These are phyloP conservation scores for Monochamus alternatus DNA, from an alignment of 2,888 invertebrate genomes.

Conservation along the genomic window DNA sequence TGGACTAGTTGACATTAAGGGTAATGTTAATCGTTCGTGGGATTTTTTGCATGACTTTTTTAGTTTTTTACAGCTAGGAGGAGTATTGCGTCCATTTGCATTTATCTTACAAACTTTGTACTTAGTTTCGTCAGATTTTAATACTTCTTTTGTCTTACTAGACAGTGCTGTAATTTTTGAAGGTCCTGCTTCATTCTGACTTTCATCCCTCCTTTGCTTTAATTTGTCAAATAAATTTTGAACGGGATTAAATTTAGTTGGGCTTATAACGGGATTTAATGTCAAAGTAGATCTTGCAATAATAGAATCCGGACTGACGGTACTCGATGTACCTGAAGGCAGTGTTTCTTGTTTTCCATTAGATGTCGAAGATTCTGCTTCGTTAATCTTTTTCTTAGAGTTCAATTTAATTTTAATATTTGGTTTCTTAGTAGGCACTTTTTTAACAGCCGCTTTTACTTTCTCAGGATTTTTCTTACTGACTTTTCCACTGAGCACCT, in stretches of 20 bases:
- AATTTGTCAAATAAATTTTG: conserved; percentile 51
- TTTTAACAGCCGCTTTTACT: conserved; percentile 48
- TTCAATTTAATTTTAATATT: conserved; percentile 45
- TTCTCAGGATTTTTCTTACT: conserved; percentile 46
- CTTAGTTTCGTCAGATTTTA: neutral
- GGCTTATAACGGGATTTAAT: conserved; percentile 32
- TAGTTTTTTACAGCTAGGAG: conserved; percentile 1
- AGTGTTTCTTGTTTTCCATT: neutral
- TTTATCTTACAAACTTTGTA: conserved; percentile 33
- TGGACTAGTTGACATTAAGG: conserved; percentile 3
- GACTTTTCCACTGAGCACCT: conserved; percentile 46
- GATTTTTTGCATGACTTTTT: neutral
- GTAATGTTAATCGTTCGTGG: conserved; percentile 9
- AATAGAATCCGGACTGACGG: neutral
- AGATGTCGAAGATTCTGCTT: neutral
- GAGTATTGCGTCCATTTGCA: conserved; percentile 4
- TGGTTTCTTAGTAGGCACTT: conserved; percentile 43
- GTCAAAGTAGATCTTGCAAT: conserved; percentile 21
- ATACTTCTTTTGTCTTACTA: neutral
- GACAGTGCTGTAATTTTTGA: conserved; percentile 21
- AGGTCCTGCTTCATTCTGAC: conserved; percentile 23
- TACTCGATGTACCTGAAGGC: neutral
- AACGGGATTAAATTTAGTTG: conserved; percentile 48
- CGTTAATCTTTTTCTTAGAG: conserved; percentile 39
- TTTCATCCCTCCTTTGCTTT: conserved; percentile 42